Evolutionary conservation across 2,797 vertebrate species (phyloP).

Genomic region (Micromesistius poutassou): DNA sequence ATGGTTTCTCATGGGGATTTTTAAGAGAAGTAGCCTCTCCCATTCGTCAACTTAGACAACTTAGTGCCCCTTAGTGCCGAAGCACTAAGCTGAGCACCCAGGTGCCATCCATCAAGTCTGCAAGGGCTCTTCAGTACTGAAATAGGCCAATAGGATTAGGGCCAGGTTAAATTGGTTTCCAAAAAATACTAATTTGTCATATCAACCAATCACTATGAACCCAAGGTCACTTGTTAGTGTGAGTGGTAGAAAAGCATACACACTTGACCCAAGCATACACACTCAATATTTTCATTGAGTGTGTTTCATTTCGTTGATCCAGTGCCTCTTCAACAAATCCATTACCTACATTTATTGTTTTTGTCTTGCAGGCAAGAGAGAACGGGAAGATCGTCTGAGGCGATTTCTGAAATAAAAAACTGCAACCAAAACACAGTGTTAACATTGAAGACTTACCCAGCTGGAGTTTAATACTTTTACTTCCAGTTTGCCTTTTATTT

Average conservation of each 20-base stretch:
- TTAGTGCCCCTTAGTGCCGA: background rate
- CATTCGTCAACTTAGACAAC: background rate
- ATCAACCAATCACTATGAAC: background rate
- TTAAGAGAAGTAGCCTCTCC: background rate
- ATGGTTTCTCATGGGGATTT: background rate
- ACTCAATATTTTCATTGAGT: no score
- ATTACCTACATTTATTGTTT: no score
- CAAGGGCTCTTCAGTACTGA: background rate
- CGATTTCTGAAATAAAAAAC: conserved; percentile 25
- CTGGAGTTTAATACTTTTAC: conserved; percentile 34
- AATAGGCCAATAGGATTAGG: background rate
- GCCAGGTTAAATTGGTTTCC: background rate
- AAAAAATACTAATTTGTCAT: background rate
- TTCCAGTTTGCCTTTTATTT: conserved; percentile 27
- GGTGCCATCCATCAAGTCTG: background rate
- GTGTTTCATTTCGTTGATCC: no score
- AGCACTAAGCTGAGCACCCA: background rate
- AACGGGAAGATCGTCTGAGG: conserved; percentile 70
- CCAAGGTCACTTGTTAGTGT: background rate
- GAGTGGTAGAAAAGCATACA: background rate
- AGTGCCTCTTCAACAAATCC: background rate
- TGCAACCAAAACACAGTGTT: conserved; percentile 56
- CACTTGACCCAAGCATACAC: no score
- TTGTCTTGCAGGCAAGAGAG: conserved; percentile 60
- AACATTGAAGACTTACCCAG: conserved; percentile 2